These are phyloP conservation scores for Chesias legatella DNA, from an alignment of 2,888 invertebrate species.

Conservation along the genomic window DNA sequence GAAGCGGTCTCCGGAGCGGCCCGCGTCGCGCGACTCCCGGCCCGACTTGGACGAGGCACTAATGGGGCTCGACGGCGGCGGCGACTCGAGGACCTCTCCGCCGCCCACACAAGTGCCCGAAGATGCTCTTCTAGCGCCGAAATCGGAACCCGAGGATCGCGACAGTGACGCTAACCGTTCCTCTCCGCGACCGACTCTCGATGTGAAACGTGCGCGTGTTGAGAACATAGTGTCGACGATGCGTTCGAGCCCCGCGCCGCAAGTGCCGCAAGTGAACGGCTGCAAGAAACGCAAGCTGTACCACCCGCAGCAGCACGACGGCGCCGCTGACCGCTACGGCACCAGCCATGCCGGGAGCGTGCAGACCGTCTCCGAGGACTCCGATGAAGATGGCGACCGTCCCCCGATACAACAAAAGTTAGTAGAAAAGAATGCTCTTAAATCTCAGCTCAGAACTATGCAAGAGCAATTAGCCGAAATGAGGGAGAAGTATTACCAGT, in stretches of 20 bases:
- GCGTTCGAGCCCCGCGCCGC: constrained; percentile 91
- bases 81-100: constrained; percentile 72
- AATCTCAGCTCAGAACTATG: constrained; percentile 91
- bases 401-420: constrained; percentile 91
- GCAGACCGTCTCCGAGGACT: constrained; percentile 82
- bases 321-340: constrained; percentile 82
- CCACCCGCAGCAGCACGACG: constrained; percentile 95
- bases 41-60: constrained; percentile 82
- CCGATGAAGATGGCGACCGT: constrained; percentile 88
- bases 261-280: constrained; percentile 89
- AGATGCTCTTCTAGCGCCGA: constrained; percentile 81
- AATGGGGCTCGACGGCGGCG: constrained; percentile 80
- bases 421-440: constrained; percentile 91
- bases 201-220: constrained; percentile 95
- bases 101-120: constrained; percentile 79
- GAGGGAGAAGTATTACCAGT: constrained; percentile 93
- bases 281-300: constrained; percentile 97
- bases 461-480: constrained; percentile 94
- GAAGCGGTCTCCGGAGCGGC: constrained; percentile 81
- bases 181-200: constrained; percentile 81
- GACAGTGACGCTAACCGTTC: constrained; percentile 81
- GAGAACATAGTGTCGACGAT: constrained; percentile 97
- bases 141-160: constrained; percentile 83
- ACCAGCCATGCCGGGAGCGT: constrained; percentile 72
- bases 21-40: constrained; percentile 83